These are phyloP conservation scores for Caenorhabditis briggsae DNA, from an alignment of 1,140 invertebrate genomes.

Conservation along the genomic window DNA sequence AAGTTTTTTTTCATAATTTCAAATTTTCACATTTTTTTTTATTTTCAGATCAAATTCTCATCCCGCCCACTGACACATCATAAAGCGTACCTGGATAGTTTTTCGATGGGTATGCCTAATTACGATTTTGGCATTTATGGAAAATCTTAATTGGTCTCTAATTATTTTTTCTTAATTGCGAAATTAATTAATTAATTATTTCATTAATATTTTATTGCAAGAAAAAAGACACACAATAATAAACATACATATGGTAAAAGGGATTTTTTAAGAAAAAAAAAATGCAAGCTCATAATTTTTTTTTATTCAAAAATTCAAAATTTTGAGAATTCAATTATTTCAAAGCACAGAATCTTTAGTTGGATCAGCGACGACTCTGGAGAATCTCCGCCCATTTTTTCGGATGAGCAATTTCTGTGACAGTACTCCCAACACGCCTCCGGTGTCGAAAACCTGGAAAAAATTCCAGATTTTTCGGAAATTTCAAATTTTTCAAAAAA, in stretches of 20 bases:
- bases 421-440: slow-evolving; percentile 70
- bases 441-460: slow-evolving; percentile 71
- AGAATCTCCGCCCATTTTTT: slow-evolving; percentile 55
- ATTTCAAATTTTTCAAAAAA: background rate
- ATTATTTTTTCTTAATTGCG: no score
- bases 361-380: slow-evolving; percentile 61
- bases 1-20: background rate
- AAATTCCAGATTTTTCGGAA: background rate
- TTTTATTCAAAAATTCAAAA: background rate
- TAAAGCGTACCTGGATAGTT: slow-evolving; percentile 65
- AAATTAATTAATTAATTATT: no score
- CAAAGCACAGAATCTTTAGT: slow-evolving; percentile 58
- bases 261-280: no score
- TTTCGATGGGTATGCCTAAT: slow-evolving; percentile 61
- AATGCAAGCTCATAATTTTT: no score
- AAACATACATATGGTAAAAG: no score
- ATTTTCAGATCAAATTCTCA: slow-evolving; percentile 65
- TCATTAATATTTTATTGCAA: no score
- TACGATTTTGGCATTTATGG: slow-evolving; percentile 66
- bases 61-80: slow-evolving; percentile 61
- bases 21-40: slow-evolving; percentile 40
- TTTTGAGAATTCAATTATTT: background rate
- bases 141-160: background rate
- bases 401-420: slow-evolving; percentile 43
- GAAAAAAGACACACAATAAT: slow-evolving; percentile 17